Base-by-base conservation (phyloP, 2,797 vertebrate species). In the Poecile montanus region DNA sequence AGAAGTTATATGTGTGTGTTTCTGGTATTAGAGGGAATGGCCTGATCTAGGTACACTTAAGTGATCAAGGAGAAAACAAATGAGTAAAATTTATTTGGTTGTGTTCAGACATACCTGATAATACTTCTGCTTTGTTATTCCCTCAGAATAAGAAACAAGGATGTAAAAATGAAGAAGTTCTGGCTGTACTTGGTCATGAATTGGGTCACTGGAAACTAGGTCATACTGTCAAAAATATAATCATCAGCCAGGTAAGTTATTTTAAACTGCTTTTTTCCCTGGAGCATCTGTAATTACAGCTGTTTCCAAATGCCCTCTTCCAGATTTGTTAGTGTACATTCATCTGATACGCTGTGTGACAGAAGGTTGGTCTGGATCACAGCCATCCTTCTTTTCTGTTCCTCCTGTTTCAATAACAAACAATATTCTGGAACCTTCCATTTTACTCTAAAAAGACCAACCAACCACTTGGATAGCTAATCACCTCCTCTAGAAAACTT, bases 121-220 rank as follows among this genome's bases (percentile, higher is more conserved):
- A 8, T 79, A 26, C 9, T 81, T 91, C 14, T 83, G 56, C 44
- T 88, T 90, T 85, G 27, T 91, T 93, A 34, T 27, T 90, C 8
- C 58, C 11, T 56, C 96, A 99, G 99, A 99, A 98, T 98, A 99
- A 99, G 97, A 99, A 98, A 95, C 99, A 99, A 97, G 99, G 99
- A 93, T 99, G 99, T 98, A 99, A 99, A 98, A 99, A 99, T 92
- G 96, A 98, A 57, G 99, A 99, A 96, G 99, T 99, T 94, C 98
- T 99, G 92, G 99, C 99, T 65, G 99, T 99, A 70, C 97, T 99
- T 27, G 99, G 99, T 78, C 99, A 99, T 97, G 99, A 99, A 97
- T 97, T 99, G 66, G 99, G 99, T 34, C 99, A 99, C 95, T 99
- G 99, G 99, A 99, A 99, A 95, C 98, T 99, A 67, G 99, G 99